Evolutionary conservation across 2,888 invertebrate species (phyloP), one percentile per base, ranked within the genome.

Genomic region (Acutogordius australiensis): DNA sequence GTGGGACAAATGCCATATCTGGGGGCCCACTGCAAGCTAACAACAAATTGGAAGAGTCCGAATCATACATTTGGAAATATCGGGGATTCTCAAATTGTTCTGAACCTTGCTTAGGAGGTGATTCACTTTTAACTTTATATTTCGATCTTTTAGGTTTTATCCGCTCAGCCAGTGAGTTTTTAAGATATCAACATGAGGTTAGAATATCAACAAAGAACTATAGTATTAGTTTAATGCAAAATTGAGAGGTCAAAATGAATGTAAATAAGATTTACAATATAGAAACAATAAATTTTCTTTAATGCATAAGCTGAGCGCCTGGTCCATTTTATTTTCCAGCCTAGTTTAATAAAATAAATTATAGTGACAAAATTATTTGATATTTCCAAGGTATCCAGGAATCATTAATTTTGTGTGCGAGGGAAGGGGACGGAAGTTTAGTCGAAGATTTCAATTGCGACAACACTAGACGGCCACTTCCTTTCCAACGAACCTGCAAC

Each of bases 401-500:
- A 8, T 57, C 29, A 4, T 28, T 57, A 4, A 57, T 57, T 18
- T 30, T 57, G 29, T 57, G 58, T 29, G 58, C 23, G 4, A 27
- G 58, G 29, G 58, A 57, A 29, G 13, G 29, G 8, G 58, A 57
- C 29, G 58, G 30, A 13, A 27, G 29, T 8, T 28, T 57, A 4
- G 4, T 29, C 4, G 28, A 27, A 2, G 58, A 57, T 29, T 8
- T 18, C 29, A 27, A 29, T 13, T 57, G 58, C 26, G 30, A 57
- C 23, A 2, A 4, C 4, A 18, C 30, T 18, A 27, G 28, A 8
- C 27, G 30, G 29, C 58, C 58, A 2, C 58, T 29, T 27, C 30
- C 58, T 26, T 57, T 57, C 29, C 28, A 57, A 29, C 27, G 58
- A 29, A 30, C 58, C 8, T 57, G 58, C 23, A 57, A 57, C 23